Conservation (phyloP, 2,888 invertebrate genomes). For the Notodonta dromedarius region DNA sequence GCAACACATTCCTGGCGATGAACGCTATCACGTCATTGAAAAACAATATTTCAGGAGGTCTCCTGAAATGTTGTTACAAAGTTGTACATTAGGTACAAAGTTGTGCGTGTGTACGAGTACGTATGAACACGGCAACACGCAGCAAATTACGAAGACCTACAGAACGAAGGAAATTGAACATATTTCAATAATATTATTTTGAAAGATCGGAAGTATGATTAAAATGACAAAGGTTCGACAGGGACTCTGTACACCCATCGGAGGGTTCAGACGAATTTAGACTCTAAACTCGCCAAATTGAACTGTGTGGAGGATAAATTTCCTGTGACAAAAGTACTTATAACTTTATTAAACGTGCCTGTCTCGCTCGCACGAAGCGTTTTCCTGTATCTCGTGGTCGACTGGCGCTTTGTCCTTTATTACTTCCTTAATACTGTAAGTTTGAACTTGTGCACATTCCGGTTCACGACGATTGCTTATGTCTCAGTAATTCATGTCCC, state of each 20-base stretch:
- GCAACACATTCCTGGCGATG: not conserved
- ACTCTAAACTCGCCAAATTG: conserved; percentile 56
- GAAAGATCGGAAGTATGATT: conserved; percentile 82
- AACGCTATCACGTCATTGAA: not conserved
- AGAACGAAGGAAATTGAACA: conserved; percentile 80
- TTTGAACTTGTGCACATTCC: conserved; percentile 47
- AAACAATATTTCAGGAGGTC: conserved; percentile 5
- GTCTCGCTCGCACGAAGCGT: conserved; percentile 53
- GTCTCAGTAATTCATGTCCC: conserved; percentile 44
- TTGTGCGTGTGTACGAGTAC: not conserved
- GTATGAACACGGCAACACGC: conserved; percentile 44
- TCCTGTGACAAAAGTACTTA: conserved; percentile 51
- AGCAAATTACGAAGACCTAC: conserved; percentile 67
- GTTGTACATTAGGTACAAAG: conserved; percentile 6
- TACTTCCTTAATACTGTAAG: conserved; percentile 52
- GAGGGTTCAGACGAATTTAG: conserved; percentile 55
- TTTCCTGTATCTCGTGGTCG: conserved; percentile 51
- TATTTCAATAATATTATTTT: conserved; percentile 83
- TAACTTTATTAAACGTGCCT: conserved; percentile 65
- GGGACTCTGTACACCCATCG: conserved; percentile 57
- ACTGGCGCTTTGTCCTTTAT: conserved; percentile 52
- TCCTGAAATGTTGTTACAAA: conserved; percentile 5
- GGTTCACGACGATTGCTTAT: conserved; percentile 43
- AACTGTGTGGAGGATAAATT: conserved; percentile 49
- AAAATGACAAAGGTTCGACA: conserved; percentile 84